phyloP scores from a whole-genome alignment of 2,797 vertebrate species.

The Pseudocheirus occidentalis region DNA sequence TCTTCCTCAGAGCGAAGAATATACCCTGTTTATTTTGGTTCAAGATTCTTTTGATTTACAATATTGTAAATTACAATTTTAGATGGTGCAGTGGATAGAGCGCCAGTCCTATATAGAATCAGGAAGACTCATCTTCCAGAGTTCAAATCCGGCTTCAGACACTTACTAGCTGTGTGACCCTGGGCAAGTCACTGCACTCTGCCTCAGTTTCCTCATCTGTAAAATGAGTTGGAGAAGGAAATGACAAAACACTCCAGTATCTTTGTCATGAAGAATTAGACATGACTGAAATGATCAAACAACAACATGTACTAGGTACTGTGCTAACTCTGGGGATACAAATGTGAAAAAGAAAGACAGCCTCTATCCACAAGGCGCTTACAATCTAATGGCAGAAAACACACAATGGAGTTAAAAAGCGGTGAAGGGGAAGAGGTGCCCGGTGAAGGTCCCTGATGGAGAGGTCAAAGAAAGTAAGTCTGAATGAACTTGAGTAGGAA shows the following conservation, averaged over 20 bases:
- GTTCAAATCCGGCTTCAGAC: background rate
- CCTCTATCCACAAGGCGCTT: too few species aligned
- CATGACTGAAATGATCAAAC: background rate
- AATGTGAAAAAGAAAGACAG: too few species aligned
- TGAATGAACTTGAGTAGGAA: too few species aligned
- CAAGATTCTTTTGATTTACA: background rate
- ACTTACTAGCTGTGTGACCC: background rate
- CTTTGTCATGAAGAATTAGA: background rate
- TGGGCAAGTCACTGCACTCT: background rate
- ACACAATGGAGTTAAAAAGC: background rate
- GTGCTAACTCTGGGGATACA: background rate
- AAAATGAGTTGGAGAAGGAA: background rate
- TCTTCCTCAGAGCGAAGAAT: background rate
- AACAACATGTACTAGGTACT: background rate
- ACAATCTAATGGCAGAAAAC: too few species aligned
- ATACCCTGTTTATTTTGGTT: background rate
- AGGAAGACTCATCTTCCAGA: background rate
- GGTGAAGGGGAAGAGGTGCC: background rate
- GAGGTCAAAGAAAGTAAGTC: too few species aligned
- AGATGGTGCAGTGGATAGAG: background rate
- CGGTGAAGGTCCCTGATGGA: too few species aligned
- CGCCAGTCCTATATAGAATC: background rate
- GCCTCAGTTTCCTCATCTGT: background rate
- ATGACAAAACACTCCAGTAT: background rate
- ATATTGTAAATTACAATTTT: background rate